phyloP scores from a whole-genome alignment of 2,113 vertebrate species.

The Nycticorax nycticorax region DNA sequence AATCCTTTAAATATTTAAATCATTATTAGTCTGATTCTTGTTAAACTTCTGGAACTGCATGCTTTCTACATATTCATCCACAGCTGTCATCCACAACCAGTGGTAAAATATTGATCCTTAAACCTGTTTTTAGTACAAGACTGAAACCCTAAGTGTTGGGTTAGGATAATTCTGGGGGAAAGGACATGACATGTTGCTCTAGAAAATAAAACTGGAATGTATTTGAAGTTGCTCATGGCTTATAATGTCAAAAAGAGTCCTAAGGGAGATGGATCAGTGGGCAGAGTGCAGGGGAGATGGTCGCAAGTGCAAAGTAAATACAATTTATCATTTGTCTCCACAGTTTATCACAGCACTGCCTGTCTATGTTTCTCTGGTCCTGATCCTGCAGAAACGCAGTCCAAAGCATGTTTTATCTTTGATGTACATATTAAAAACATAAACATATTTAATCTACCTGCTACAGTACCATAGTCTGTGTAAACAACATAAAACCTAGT shows the following conservation, averaged over 20 bases:
- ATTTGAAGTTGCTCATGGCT: not conserved
- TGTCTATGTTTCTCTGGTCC: not conserved
- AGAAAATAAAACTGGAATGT: not conserved
- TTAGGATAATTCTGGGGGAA: not conserved
- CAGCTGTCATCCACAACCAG: not conserved
- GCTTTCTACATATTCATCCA: not conserved
- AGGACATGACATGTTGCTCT: not conserved
- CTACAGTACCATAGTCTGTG: not conserved
- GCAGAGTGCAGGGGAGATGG: not conserved
- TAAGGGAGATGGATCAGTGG: not conserved
- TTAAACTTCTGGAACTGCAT: not conserved
- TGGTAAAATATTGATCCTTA: not conserved
- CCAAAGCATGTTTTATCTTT: not conserved
- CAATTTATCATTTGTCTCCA: not conserved
- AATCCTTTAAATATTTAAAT: not conserved
- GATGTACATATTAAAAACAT: too few relatives aligned
- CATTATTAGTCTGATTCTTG: not conserved
- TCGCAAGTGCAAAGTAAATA: not conserved
- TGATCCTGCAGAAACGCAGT: not conserved
- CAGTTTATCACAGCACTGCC: not conserved
- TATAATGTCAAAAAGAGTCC: not conserved
- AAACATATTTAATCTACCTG: too few relatives aligned
- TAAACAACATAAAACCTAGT: not conserved
- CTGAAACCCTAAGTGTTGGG: accelerated
- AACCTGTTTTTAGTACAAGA: not conserved